Base-by-base conservation (phyloP, 2,888 invertebrate genomes). In the Diploptera punctata region DNA sequence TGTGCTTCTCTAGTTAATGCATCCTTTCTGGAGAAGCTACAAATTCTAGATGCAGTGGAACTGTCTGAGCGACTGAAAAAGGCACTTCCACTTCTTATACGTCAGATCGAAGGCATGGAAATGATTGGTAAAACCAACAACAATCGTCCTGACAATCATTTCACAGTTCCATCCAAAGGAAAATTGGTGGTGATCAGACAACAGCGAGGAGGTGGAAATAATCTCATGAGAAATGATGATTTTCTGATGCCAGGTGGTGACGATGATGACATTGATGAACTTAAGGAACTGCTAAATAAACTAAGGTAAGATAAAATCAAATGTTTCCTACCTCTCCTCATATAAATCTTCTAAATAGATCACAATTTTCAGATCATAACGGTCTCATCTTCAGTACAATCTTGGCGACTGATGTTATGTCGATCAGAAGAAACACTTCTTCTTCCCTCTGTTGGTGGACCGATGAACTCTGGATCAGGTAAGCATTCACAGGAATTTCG, bases 11-110 rank as follows among this genome's bases (percentile, higher is more conserved):
- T 84, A 65, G 82, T 84, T 2, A 82, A 82, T 74, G 83, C 83
- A 3, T 82, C 84, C 0, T 83, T 81, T 76, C 78, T 80, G 1
- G 86, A 86, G 78, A 84, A 84, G 73, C 78, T 84, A 33, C 81
- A 84, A 73, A 81, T 86, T 16, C 78, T 86, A 61, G 84, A 85
- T 79, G 83, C 84, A 19, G 79, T 85, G 19, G 83, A 84, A 76
- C 76, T 85, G 18, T 78, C 79, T 7, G 83, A 85, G 71, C 78
- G 85, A 57, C 83, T 84, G 76, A 81, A 81, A 75, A 84, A 83
- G 75, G 82, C 83, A 1, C 76, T 84, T 19, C 83, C 84, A 4
- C 78, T 85, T 18, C 77, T 85, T 16, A 79, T 82, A 75, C 78
- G 84, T 60, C 84, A 85, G 75, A 82, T 75, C 43, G 73, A 76